Evolutionary conservation across 2,888 invertebrate genomes (phyloP), one percentile per base, ranked within the genome.

Genomic region (Mycalesis mineus): DNA sequence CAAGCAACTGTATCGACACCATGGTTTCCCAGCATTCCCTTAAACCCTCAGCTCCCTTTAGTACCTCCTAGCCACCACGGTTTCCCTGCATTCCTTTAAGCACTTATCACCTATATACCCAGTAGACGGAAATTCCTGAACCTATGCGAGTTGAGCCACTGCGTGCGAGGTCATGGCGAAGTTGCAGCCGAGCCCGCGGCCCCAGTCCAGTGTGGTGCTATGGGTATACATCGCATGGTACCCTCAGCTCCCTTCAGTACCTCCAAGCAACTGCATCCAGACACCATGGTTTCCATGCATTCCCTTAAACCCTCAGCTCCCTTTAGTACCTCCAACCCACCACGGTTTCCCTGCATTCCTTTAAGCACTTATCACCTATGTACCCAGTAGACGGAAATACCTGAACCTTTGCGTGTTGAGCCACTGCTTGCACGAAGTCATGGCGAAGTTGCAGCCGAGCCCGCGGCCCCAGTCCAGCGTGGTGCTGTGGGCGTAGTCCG

Each of bases 391-490:
- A 36, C 45, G 17, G 36, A 50, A 64, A 66, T 78, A 86, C 95
- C 92, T 93, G 52, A 91, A 89, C 67, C 93, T 92, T 79, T 94
- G 94, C 17, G 91, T 79, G 65, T 95, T 93, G 70, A 99, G 98
- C 99, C 99, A 99, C 62, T 98, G 95, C 80, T 97, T 98, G 89
- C 99, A 99, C 67, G 98, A 98, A 65, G 94, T 94, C 92, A 94
- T 95, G 0, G 95, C 97, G 86, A 99, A 99, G 72, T 94, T 93
- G 84, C 99, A 99, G 44, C 99, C 99, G 8, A 99, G 91, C 11
- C 93, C 92, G 62, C 91, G 91, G 0, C 99, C 99, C 99, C 99
- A 99, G 61, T 94, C 92, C 53, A 99, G 91, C 0, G 95, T 93
- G 58, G 96, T 94, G 0, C 97, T 97, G 92, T 95, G 95, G 0